A percentile compares a stretch with the other conserved stretches of the same genome.
phyloP scores from a whole-genome alignment of 2,888 invertebrate species.

The Odontomyia ornata region DNA sequence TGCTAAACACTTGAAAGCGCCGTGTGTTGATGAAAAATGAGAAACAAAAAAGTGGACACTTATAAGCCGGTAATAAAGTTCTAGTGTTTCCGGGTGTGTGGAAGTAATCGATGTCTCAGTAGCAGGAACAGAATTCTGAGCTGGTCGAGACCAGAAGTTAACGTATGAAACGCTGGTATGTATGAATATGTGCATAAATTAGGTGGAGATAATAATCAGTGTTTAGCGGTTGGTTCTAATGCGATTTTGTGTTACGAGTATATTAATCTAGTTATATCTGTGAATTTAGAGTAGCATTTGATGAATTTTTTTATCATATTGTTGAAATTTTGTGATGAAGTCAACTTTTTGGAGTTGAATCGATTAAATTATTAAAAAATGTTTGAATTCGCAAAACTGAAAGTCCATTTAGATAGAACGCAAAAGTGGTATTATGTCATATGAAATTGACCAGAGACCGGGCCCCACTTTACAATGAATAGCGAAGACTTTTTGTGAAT shows the following conservation, averaged over 20 bases:
- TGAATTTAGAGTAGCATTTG: too few species aligned
- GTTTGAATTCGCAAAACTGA: too few species aligned
- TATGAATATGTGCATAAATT: background rate
- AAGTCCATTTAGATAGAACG: too few species aligned
- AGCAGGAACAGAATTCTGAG: constrained; percentile 18
- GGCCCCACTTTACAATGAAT: too few species aligned
- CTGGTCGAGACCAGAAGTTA: constrained; percentile 30
- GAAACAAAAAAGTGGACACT: constrained; percentile 23
- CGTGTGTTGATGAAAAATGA: background rate
- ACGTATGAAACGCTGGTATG: too few species aligned
- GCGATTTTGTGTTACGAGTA: background rate
- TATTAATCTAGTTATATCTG: background rate
- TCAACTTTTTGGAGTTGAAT: too few species aligned
- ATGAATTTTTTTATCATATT: too few species aligned
- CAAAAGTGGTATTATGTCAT: too few species aligned
- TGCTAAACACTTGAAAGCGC: constrained; percentile 27
- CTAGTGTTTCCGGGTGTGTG: constrained; percentile 35
- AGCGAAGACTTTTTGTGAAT: too few species aligned
- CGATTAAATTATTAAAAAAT: too few species aligned
- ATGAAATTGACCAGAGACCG: too few species aligned
- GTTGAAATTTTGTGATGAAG: too few species aligned
- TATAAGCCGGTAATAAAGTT: constrained; percentile 10
- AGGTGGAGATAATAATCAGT: background rate
- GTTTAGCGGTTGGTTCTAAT: background rate
- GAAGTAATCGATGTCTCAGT: background rate